Base-by-base conservation (phyloP, 2,113 vertebrate genomes). In the Hymenochirus boettgeri region DNA sequence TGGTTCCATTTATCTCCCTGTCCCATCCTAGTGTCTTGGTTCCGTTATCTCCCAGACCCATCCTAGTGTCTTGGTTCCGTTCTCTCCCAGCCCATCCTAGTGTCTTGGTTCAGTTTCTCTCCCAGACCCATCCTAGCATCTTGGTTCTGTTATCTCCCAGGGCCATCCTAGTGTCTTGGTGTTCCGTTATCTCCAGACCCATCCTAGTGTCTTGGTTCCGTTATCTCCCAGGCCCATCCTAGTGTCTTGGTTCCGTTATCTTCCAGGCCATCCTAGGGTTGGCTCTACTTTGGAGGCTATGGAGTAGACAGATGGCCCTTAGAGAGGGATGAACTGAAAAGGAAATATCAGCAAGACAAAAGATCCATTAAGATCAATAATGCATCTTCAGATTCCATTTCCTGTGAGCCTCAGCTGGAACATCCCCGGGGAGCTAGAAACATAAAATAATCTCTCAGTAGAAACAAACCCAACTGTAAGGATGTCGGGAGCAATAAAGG, bases 351-450 rank as follows among this genome's bases (percentile, higher is more conserved):
- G 63, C 63, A 66, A 66, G 54, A 51, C 63, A 21, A 58, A 37
- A 58, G 55, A 66, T 66, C 63, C 63, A 66, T 66, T 66, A 66
- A 48, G 63, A 58, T 66, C 63, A 66, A 66, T 66, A 66, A 66
- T 66, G 63, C 56, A 66, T 57, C 55, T 66, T 57, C 53, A 66
- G 54, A 58, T 29, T 66, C 63, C 63, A 66, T 66, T 66, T 66
- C 63, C 63, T 66, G 63, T 51, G 63, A 58, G 55, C 54, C 42
- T 45, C 61, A 66, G 54, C 63, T 66, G 63, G 63, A 66, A 27
- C 17, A 5, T 4, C 51, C 63, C 55, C 54, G 35, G 13, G 63
- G 63, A 58, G 26, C 17, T 29, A 24, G 22, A 23, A 24, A 66
- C 26, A 39, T 66, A 58, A 57, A 66, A 66, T 58, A 58, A 66